phyloP scores from a whole-genome alignment of 2,113 vertebrate genomes.

The Tychaedon coryphoeus region DNA sequence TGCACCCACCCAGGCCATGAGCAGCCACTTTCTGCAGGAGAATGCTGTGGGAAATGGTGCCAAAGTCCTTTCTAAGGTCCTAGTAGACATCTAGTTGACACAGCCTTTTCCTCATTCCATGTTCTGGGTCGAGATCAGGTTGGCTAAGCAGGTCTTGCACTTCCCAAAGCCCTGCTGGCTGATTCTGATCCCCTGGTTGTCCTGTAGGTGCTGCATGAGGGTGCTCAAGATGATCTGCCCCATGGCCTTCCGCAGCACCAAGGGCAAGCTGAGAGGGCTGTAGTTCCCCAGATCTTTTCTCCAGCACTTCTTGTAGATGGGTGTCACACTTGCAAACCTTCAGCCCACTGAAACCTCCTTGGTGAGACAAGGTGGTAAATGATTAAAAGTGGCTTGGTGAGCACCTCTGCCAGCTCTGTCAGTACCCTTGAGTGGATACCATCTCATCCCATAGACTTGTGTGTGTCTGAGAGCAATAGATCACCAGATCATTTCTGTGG shows the following conservation, averaged over 20 bases:
- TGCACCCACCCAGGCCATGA: not conserved
- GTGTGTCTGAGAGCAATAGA: not conserved
- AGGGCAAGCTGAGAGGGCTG: not conserved
- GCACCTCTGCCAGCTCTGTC: rapidly evolving
- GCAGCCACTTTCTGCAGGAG: not conserved
- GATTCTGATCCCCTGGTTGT: not conserved
- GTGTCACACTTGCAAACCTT: not conserved
- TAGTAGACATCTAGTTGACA: too few relatives aligned
- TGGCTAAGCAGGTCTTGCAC: not conserved
- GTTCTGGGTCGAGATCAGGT: not conserved
- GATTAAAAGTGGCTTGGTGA: not conserved
- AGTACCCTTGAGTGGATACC: not conserved
- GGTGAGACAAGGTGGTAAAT: not conserved
- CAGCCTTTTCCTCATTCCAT: not conserved
- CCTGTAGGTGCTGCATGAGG: not conserved
- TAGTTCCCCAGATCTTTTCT: not conserved
- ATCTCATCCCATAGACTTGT: not conserved
- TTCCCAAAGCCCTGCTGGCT: not conserved
- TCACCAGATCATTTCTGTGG: not conserved
- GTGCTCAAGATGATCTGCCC: not conserved
- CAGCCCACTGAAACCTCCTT: not conserved
- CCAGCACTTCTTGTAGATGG: not conserved
- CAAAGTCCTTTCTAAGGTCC: not conserved
- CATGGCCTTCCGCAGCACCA: not conserved
- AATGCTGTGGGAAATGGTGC: not conserved